Evolutionary conservation across 2,888 invertebrate genomes (phyloP), one percentile per base, ranked within the genome.

Genomic region (Tetrapedia diversipes): DNA sequence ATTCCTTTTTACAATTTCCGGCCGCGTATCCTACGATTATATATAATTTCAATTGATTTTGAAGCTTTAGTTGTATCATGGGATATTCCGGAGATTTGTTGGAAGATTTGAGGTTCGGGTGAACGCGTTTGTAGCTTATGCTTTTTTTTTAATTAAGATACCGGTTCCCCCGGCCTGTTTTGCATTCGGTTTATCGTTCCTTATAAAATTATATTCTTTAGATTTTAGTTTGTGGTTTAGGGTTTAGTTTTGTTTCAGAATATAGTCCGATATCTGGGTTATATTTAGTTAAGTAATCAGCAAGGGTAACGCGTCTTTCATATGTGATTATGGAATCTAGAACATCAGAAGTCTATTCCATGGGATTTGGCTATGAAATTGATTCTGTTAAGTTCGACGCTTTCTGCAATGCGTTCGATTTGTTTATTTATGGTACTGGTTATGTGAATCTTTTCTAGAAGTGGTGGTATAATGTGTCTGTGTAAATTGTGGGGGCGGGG

Each of bases 111-210:
- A 29, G 47, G 1, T 59, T 49, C 0, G 29, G 32, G 0, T 54
- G 19, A 0, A 73, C 74, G 11, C 10, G 11, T 22, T 47, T 41
- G 19, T 27, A 76, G 7, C 49, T 63, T 0, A 73, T 24, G 11
- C 14, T 39, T 1, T 83, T 64, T n/a, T 34, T 34, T 0, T n/a
- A n/a, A 80, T 74, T n/a, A 68, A 8, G 0, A 82, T 78, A 0
- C 75, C 82, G 0, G 84, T 82, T 0, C 80, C 82, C 1, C 83
- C 81, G 7, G 75, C 81, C 49, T 69, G 45, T 51, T 22, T 79
- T 37, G 60, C 63, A 27, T 76, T 60, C 71, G 53, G 8, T 69
- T 64, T 59, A 14, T 75, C 74, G 1, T 2, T 53, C 27, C 72
- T 47, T 0, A 60, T 16, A 4, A 60, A 11, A 0, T 16, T 16